Evolutionary conservation across 2,113 vertebrate species (phyloP).

Genomic region (Silurus meridionalis): DNA sequence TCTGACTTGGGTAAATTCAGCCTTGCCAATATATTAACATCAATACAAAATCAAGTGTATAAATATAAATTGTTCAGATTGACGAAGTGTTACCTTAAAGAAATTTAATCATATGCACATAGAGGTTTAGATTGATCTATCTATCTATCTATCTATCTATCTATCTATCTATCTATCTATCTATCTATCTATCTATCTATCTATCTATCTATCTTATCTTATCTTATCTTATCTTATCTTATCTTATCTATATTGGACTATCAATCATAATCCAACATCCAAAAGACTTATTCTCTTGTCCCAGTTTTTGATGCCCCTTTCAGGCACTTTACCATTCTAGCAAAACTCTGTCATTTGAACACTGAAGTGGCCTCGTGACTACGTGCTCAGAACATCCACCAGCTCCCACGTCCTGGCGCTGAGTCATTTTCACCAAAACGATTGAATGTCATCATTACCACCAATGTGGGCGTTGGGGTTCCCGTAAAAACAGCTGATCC

Average conservation of each 20-base stretch:
- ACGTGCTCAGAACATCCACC: neutral
- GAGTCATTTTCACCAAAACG: constrained; percentile 19
- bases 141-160: constrained; percentile 2
- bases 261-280: constrained; percentile 3
- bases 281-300: constrained; percentile 39
- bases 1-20: neutral
- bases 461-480: neutral
- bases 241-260: too few relatives aligned
- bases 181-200: neutral
- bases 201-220: too few relatives aligned
- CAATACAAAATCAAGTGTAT: neutral
- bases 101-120: neutral
- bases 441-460: neutral
- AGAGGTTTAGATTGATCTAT: neutral
- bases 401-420: neutral
- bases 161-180: neutral
- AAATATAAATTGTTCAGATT: neutral
- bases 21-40: neutral
- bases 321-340: constrained; percentile 37
- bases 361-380: constrained; percentile 8
- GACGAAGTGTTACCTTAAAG: neutral
- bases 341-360: constrained; percentile 38
- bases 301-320: constrained; percentile 45
- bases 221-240: too few relatives aligned
- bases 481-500: neutral